Conservation (phyloP, 2,113 vertebrate species). For the Oriolus oriolus region DNA sequence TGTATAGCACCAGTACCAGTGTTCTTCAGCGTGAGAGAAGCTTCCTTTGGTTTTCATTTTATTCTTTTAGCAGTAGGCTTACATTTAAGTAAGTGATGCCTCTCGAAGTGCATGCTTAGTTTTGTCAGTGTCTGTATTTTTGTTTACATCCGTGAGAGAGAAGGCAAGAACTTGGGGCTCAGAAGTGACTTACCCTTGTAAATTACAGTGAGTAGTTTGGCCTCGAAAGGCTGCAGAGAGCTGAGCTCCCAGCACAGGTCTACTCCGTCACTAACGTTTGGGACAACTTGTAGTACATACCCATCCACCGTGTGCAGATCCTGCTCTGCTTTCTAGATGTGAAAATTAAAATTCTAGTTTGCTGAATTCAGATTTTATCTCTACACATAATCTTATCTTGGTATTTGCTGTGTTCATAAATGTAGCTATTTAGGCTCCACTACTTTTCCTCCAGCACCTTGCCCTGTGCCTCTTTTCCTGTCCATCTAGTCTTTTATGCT, state of each 20-base stretch:
- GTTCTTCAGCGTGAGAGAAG: not conserved
- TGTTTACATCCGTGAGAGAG: not conserved
- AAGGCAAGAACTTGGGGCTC: not conserved
- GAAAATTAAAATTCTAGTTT: not conserved
- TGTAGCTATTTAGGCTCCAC: accelerated
- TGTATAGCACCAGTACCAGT: not conserved
- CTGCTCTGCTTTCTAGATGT: not conserved
- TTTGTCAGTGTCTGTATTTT: not conserved
- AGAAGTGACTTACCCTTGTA: not conserved
- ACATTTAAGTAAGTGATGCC: not conserved
- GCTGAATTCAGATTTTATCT: not conserved
- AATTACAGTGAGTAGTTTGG: not conserved
- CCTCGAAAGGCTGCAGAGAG: not conserved
- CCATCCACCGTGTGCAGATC: not conserved
- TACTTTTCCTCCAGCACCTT: not conserved
- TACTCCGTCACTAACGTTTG: not conserved
- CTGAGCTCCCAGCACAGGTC: accelerated
- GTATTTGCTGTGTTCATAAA: not conserved
- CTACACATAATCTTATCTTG: accelerated
- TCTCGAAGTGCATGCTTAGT: not conserved
- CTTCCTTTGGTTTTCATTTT: not conserved
- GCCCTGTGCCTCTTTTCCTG: not conserved
- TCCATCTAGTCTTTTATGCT: too few relatives aligned
- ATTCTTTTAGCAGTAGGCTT: not conserved
- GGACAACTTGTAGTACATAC: not conserved